Conservation (phyloP, 1,140 invertebrate species). For the Tribolium castaneum region DNA sequence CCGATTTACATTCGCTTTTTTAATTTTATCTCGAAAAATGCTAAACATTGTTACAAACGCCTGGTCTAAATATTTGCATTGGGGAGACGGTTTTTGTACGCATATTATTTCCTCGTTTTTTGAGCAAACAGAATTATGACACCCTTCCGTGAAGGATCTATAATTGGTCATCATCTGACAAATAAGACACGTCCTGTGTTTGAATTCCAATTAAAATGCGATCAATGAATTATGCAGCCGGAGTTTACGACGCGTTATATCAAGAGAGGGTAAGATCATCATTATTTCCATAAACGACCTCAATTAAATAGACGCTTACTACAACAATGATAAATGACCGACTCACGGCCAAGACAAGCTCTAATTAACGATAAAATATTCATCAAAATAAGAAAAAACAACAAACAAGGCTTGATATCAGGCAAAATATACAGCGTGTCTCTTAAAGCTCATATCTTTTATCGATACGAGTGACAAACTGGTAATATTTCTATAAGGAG, state of each 20-base stretch:
- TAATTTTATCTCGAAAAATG: neutral
- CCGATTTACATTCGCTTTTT: neutral
- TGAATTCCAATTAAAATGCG: conserved; percentile 39
- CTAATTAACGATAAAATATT: neutral
- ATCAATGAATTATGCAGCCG: conserved; percentile 38
- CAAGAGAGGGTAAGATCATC: conserved; percentile 30
- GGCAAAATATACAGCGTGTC: no score
- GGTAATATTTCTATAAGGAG: neutral
- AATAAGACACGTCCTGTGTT: conserved; percentile 39
- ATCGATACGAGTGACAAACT: neutral
- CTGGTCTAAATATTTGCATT: neutral
- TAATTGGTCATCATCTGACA: conserved; percentile 33
- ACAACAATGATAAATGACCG: conserved; percentile 7
- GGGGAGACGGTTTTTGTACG: neutral
- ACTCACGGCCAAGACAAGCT: neutral
- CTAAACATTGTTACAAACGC: neutral
- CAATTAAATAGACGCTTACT: conserved; percentile 12
- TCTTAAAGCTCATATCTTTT: no score
- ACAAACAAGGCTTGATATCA: neutral
- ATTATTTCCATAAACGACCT: conserved; percentile 27
- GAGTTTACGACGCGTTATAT: conserved; percentile 15
- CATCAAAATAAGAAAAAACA: neutral
- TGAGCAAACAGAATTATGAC: conserved; percentile 6
- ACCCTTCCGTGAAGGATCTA: conserved; percentile 3
- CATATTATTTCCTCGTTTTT: conserved; percentile 5